Conservation (phyloP, 2,797 vertebrate species). For the Smutsia temminckii region DNA sequence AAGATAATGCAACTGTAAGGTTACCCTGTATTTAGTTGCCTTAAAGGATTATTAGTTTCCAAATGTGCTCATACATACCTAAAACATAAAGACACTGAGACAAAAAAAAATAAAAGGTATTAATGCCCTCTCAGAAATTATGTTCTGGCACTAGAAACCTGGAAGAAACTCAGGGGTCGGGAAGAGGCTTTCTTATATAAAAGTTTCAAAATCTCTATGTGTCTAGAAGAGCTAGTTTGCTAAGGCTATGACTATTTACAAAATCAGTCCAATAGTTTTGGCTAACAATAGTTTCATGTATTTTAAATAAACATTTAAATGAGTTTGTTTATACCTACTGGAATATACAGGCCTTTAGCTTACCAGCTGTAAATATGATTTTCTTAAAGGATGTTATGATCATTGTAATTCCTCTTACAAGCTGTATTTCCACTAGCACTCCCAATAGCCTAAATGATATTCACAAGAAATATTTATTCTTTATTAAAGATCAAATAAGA, state of each 20-base stretch:
- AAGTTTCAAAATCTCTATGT: background rate
- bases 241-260: background rate
- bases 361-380: background rate
- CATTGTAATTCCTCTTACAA: background rate
- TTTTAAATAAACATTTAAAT: slow-evolving; percentile 20
- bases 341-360: slow-evolving; percentile 11
- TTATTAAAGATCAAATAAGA: slow-evolving; percentile 28
- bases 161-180: background rate
- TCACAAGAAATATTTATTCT: background rate
- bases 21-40: background rate
- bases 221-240: background rate
- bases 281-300: slow-evolving; percentile 11
- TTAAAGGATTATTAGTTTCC: slow-evolving; percentile 4
- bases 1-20: background rate
- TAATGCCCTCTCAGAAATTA: background rate
- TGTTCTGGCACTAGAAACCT: background rate
- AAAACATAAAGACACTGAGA: background rate
- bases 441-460: background rate
- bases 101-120: background rate
- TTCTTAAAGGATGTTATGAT: slow-evolving; percentile 37
- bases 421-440: slow-evolving; percentile 2
- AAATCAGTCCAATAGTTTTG: background rate
- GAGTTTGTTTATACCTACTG: background rate
- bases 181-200: background rate
- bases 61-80: background rate